A percentile compares a stretch with the other conserved stretches of the same genome.
Evolutionary conservation across 2,797 vertebrate species (phyloP).

Genomic region (Tenualosa thibaudeaui): DNA sequence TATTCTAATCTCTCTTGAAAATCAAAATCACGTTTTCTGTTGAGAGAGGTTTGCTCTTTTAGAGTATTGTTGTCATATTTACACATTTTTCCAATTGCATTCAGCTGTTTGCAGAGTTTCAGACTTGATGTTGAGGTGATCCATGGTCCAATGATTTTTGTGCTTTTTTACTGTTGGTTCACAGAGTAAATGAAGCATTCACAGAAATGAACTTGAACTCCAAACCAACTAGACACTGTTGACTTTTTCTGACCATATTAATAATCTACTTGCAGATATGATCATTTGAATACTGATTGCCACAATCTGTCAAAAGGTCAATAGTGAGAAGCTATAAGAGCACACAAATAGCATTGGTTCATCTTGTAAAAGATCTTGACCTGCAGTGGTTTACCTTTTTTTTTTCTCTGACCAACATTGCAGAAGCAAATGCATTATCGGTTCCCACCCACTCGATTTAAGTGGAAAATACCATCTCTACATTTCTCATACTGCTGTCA

Average conservation of each 20-base stretch:
- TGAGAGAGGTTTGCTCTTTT: not conserved
- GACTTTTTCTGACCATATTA: too few relatives aligned
- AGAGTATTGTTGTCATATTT: not conserved
- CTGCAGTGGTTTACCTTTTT: too few relatives aligned
- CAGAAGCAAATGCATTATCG: too few relatives aligned
- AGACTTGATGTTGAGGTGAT: conserved; percentile 17
- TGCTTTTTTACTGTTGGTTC: not conserved
- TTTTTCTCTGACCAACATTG: too few relatives aligned
- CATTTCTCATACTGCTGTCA: too few relatives aligned
- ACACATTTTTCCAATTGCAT: not conserved
- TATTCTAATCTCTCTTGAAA: not conserved
- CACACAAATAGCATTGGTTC: too few relatives aligned
- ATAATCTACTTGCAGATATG: not conserved
- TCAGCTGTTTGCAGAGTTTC: not conserved
- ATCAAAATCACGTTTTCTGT: not conserved
- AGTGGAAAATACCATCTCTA: too few relatives aligned
- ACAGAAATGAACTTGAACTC: not conserved
- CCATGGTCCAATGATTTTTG: not conserved
- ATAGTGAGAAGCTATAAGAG: too few relatives aligned
- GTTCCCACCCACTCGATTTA: not conserved
- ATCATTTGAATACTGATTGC: too few relatives aligned
- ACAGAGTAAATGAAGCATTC: not conserved
- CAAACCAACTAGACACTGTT: not conserved
- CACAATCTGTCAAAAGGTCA: too few relatives aligned
- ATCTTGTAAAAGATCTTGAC: too few relatives aligned